Percentiles rank a stretch among this genome's conserved stretches.
These are phyloP conservation scores for Apis florea DNA, from an alignment of 1,140 invertebrate species.

Conservation along the genomic window DNA sequence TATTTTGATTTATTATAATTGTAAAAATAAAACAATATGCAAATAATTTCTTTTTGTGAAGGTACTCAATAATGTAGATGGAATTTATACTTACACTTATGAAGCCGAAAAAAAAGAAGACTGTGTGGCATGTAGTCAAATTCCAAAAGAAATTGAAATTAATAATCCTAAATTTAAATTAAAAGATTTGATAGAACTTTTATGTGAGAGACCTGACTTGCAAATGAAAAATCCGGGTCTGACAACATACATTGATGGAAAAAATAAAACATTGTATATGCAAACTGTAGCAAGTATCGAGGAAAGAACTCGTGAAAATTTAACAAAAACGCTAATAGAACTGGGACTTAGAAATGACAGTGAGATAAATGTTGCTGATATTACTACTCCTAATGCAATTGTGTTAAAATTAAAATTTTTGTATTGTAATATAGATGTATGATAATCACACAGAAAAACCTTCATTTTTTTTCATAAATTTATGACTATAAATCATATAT, in stretches of 20 bases:
- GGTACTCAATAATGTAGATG: constrained; percentile 96
- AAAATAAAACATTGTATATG: constrained; percentile 96
- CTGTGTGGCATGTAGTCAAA: constrained; percentile 93
- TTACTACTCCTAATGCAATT: constrained; percentile 91
- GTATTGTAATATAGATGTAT: constrained; percentile 16
- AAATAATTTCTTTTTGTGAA: constrained; percentile 52
- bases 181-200: constrained; percentile 90
- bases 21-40: background rate
- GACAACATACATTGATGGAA: constrained; percentile 89
- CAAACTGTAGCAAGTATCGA: constrained; percentile 94
- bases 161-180: constrained; percentile 87
- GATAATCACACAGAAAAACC: constrained; percentile 17
- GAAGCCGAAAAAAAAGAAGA: constrained; percentile 92
- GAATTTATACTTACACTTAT: constrained; percentile 98
- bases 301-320: constrained; percentile 91
- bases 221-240: constrained; percentile 94
- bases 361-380: constrained; percentile 93
- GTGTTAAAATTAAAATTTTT: constrained; percentile 85
- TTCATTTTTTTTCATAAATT: constrained; percentile 37
- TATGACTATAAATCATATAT: constrained; percentile 42
- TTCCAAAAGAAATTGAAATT: constrained; percentile 86
- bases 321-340: constrained; percentile 92
- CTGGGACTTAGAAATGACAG: constrained; percentile 90
- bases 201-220: constrained; percentile 88
- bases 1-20: background rate